A percentile compares a stretch with the other conserved stretches of the same genome.
Evolutionary conservation across 2,888 invertebrate genomes (phyloP).

Genomic region (Mactromeris polynyma): DNA sequence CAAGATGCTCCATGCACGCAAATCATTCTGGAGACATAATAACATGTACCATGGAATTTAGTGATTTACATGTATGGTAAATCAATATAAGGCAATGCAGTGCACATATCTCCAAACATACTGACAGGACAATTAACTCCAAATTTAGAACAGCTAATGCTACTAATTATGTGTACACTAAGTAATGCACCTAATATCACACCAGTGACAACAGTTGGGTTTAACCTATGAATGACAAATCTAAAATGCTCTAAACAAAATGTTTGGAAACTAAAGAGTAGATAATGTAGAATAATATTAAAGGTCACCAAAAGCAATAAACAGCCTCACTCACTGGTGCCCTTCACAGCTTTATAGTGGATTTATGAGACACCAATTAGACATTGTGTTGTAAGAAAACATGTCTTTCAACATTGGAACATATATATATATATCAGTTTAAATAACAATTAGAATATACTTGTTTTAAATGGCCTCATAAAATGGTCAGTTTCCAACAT

Average conservation of each 20-base stretch:
- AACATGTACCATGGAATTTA: no score
- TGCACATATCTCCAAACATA: not conserved
- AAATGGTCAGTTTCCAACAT: no score
- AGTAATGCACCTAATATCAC: not conserved
- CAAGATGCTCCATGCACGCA: no score
- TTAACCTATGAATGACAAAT: not conserved
- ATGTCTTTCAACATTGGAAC: not conserved
- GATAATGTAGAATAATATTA: not conserved
- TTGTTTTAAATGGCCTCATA: not conserved
- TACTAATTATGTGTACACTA: not conserved
- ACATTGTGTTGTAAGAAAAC: not conserved
- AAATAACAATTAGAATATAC: not conserved
- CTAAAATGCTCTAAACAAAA: not conserved
- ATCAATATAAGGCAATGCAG: conserved; percentile 5
- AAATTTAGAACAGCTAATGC: not conserved
- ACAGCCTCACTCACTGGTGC: no score
- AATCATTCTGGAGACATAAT: no score
- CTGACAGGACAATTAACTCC: not conserved
- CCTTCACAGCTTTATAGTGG: not conserved
- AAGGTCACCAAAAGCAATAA: not conserved
- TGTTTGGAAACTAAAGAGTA: not conserved
- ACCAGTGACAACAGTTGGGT: not conserved
- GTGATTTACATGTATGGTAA: not conserved
- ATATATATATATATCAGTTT: not conserved
- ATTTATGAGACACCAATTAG: not conserved